phyloP scores from a whole-genome alignment of 2,797 vertebrate species.

The Phataginus tricuspis region DNA sequence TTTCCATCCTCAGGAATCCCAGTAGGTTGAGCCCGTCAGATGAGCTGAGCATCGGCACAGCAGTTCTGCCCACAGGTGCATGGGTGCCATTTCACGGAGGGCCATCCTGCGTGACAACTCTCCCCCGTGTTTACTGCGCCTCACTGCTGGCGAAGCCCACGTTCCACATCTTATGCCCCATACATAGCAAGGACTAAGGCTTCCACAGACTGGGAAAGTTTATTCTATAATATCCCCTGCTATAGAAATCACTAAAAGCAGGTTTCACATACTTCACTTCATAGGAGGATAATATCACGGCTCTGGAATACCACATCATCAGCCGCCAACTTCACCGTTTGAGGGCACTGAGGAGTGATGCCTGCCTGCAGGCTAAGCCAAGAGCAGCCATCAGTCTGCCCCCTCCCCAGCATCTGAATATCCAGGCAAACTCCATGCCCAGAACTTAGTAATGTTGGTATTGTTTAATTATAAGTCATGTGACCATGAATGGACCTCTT shows the following conservation, averaged over 20 bases:
- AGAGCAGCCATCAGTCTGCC: neutral
- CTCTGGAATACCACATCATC: neutral
- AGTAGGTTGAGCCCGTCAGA: neutral
- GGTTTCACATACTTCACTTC: neutral
- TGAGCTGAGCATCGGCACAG: neutral
- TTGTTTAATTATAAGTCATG: neutral
- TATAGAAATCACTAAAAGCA: slow-evolving; percentile 42
- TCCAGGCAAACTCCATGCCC: neutral
- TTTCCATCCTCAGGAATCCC: neutral
- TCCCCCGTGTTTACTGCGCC: neutral
- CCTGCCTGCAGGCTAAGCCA: neutral
- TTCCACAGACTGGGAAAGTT: neutral
- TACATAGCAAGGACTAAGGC: neutral
- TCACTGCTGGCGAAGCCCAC: neutral
- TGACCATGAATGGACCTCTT: neutral
- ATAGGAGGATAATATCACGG: neutral
- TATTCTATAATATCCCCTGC: neutral
- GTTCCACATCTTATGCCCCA: neutral
- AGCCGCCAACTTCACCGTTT: neutral
- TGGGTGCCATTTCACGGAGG: neutral
- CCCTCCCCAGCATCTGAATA: neutral
- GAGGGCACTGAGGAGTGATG: neutral
- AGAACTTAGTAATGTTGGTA: neutral
- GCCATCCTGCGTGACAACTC: neutral
- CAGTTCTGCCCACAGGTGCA: neutral